Evolutionary conservation across 2,113 vertebrate species (phyloP).

Genomic region (Nesogale talazaci): DNA sequence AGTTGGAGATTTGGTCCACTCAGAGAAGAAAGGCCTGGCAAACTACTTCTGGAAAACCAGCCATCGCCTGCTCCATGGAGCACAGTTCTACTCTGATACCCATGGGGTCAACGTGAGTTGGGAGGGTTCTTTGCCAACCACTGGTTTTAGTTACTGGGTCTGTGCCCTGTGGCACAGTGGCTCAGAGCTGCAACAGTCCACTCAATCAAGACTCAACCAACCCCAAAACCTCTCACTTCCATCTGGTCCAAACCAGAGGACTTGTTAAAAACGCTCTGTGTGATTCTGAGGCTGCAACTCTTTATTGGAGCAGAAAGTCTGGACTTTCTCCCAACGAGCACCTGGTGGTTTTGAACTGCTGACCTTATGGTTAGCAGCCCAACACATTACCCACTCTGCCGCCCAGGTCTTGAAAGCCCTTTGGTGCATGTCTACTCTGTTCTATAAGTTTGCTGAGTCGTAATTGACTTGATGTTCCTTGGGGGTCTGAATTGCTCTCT

Average conservation of each 20-base stretch:
- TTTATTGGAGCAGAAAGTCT: no score
- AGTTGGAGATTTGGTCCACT: not conserved
- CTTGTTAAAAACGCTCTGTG: no score
- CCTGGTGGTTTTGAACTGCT: no score
- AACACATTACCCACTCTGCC: no score
- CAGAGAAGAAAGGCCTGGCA: not conserved
- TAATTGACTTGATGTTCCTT: not conserved
- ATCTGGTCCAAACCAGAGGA: no score
- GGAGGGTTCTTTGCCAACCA: not conserved
- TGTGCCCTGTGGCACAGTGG: no score
- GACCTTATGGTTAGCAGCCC: no score
- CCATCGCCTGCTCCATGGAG: not conserved
- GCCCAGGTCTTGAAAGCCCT: not conserved
- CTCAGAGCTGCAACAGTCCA: no score
- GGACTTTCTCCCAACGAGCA: no score
- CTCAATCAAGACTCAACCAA: no score
- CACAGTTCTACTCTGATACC: not conserved
- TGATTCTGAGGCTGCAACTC: no score
- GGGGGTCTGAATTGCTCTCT: not conserved
- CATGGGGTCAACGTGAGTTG: not conserved
- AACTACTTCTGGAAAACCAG: not conserved
- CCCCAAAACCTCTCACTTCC: no score
- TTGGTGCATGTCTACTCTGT: not conserved
- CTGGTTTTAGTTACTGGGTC: not conserved
- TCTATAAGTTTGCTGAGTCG: not conserved